phyloP scores from a whole-genome alignment of 2,113 vertebrate species.

The Apistogramma diplotaenia region DNA sequence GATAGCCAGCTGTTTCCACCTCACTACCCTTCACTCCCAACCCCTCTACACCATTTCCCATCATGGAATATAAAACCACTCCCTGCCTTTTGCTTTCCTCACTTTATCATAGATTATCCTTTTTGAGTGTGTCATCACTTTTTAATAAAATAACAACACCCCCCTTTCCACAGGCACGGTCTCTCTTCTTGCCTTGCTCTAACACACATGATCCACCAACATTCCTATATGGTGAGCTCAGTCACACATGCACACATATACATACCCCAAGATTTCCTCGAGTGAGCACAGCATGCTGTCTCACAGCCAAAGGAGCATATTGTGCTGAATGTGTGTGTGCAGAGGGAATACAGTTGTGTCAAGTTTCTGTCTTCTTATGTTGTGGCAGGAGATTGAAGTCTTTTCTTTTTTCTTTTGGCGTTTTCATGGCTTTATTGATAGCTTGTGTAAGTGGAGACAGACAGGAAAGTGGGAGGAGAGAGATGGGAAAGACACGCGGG shows the following conservation, averaged over 20 bases:
- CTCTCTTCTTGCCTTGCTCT: neutral
- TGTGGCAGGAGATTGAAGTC: neutral
- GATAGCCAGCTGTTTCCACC: conserved; percentile 64
- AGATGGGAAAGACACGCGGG: no score
- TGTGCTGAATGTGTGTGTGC: neutral
- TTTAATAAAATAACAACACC: neutral
- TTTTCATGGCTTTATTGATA: no score
- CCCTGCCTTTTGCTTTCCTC: neutral
- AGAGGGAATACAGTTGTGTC: neutral
- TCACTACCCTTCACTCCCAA: neutral
- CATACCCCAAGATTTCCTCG: conserved; percentile 29
- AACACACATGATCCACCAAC: conserved; percentile 26
- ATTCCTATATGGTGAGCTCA: conserved; percentile 71
- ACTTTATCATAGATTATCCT: neutral
- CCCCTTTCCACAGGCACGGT: neutral
- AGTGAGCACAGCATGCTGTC: conserved; percentile 8
- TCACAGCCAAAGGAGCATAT: conserved; percentile 3
- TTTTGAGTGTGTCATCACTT: neutral
- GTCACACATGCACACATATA: conserved; percentile 19
- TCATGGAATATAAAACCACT: neutral
- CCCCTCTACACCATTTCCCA: conserved; percentile 9
- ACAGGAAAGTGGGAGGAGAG: no score
- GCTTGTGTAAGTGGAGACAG: no score
- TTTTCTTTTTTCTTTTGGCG: neutral
- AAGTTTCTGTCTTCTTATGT: neutral